These are phyloP conservation scores for Epizoanthus ramosus DNA, from an alignment of 92 coral and sea anemone genomes.

Conservation along the genomic window DNA sequence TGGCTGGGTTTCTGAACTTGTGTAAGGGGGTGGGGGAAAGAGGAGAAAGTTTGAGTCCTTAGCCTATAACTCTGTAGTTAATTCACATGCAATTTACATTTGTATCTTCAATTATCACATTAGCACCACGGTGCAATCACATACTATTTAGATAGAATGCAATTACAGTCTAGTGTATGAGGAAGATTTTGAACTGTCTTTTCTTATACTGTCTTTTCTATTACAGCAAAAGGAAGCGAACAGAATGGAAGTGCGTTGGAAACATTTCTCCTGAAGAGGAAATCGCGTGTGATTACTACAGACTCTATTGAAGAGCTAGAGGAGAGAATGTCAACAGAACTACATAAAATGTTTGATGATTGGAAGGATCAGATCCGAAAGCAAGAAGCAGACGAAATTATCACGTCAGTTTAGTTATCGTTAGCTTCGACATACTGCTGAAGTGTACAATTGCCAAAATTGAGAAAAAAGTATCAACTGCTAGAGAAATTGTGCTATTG, in stretches of 20 bases:
- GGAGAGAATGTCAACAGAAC: slow-evolving; percentile 6
- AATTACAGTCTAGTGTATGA: too few species aligned
- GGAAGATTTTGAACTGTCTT: too few species aligned
- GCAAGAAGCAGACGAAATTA: slow-evolving; percentile 12
- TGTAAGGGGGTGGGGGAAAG: too few species aligned
- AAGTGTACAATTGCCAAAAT: too few species aligned
- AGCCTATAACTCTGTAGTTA: too few species aligned
- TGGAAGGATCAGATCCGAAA: slow-evolving; percentile 28
- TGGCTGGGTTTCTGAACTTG: too few species aligned
- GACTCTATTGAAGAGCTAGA: slow-evolving; percentile 29
- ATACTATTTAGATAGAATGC: too few species aligned
- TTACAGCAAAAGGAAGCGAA: background rate
- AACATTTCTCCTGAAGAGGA: slow-evolving; percentile 8
- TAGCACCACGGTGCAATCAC: too few species aligned
- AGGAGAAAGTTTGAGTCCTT: too few species aligned
- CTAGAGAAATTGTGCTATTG: too few species aligned
- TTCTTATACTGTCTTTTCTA: background rate
- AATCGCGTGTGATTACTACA: slow-evolving; percentile 16
- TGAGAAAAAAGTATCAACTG: background rate
- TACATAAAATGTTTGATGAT: slow-evolving; percentile 37
- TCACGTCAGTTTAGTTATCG: slow-evolving; percentile 6
- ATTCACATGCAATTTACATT: too few species aligned
- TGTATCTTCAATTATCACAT: too few species aligned
- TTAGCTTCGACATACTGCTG: background rate
- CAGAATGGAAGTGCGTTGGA: slow-evolving; percentile 15